These are phyloP conservation scores for Habroteleia sp. DNA, from an alignment of 2,888 invertebrate species.

Conservation along the genomic window DNA sequence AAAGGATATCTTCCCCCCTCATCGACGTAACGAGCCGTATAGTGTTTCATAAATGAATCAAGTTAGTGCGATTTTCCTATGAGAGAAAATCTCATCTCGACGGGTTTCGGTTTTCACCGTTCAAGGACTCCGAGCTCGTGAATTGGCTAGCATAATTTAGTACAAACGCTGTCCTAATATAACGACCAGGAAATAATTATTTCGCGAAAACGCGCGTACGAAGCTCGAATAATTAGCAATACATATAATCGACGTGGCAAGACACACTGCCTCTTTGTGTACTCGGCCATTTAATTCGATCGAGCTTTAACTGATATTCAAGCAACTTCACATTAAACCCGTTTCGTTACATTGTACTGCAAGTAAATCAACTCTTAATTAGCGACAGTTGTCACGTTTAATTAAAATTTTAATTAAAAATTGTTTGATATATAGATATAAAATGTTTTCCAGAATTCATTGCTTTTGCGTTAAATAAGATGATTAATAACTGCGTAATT, in stretches of 20 bases:
- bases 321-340: slow-evolving; percentile 9
- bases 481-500: slow-evolving; percentile 1
- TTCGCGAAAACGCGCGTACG: slow-evolving; percentile 25
- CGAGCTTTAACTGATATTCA: slow-evolving; percentile 3
- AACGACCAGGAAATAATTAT: slow-evolving; percentile 56
- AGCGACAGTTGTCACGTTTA: slow-evolving; percentile 37
- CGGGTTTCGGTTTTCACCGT: slow-evolving; percentile 57
- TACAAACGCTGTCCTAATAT: slow-evolving; percentile 44
- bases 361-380: slow-evolving; percentile 28
- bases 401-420: slow-evolving; percentile 44
- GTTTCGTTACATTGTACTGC: slow-evolving; percentile 1
- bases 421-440: too few relatives aligned
- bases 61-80: slow-evolving; percentile 54
- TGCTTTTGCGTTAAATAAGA: slow-evolving; percentile 2
- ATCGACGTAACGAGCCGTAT: slow-evolving; percentile 41
- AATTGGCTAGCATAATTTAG: slow-evolving; percentile 54
- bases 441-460: slow-evolving; percentile 6
- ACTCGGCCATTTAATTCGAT: slow-evolving; percentile 11
- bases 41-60: slow-evolving; percentile 54
- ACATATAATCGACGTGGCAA: slow-evolving; percentile 21
- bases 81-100: slow-evolving; percentile 58
- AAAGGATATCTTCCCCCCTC: slow-evolving; percentile 25
- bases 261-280: slow-evolving; percentile 19
- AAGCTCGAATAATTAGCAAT: slow-evolving; percentile 41
- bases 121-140: slow-evolving; percentile 54